phyloP scores from a whole-genome alignment of 2,797 vertebrate genomes.

The Pangasius mekongensis region DNA sequence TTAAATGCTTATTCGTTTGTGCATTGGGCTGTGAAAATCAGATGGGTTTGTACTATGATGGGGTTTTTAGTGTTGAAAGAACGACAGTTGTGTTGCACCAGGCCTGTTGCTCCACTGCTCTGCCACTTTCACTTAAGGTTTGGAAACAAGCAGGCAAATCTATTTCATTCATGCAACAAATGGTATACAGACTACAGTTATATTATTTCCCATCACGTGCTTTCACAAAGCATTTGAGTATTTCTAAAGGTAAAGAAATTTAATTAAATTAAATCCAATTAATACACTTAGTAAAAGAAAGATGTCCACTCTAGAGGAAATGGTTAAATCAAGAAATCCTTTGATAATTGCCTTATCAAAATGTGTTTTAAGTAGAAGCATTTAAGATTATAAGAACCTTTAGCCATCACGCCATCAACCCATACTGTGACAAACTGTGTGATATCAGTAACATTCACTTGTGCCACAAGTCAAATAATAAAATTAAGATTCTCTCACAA shows the following conservation, averaged over 20 bases:
- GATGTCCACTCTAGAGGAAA: background rate
- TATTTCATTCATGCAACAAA: conserved; percentile 15
- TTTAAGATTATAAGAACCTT: background rate
- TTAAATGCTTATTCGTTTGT: conserved; percentile 50
- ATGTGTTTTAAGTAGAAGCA: background rate
- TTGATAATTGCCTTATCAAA: background rate
- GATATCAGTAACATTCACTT: background rate
- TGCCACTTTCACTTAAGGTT: conserved; percentile 40
- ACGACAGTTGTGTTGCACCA: conserved; percentile 36
- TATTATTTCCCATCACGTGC: background rate
- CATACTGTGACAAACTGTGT: background rate
- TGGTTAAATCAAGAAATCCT: background rate
- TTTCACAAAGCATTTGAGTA: background rate
- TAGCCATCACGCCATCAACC: background rate
- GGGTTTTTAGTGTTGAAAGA: conserved; percentile 44
- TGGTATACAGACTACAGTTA: background rate
- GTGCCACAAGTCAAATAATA: background rate
- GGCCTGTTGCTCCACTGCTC: conserved; percentile 36
- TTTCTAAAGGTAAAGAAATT: background rate
- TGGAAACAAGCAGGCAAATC: conserved; percentile 1
- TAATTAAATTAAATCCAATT: background rate
- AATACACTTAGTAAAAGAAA: background rate
- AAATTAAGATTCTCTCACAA: background rate
- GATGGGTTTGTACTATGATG: conserved; percentile 48
- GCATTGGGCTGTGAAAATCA: conserved; percentile 53